These are phyloP conservation scores for Branchipolynoe longqiensis DNA, from an alignment of 2,888 invertebrate genomes.

Conservation along the genomic window DNA sequence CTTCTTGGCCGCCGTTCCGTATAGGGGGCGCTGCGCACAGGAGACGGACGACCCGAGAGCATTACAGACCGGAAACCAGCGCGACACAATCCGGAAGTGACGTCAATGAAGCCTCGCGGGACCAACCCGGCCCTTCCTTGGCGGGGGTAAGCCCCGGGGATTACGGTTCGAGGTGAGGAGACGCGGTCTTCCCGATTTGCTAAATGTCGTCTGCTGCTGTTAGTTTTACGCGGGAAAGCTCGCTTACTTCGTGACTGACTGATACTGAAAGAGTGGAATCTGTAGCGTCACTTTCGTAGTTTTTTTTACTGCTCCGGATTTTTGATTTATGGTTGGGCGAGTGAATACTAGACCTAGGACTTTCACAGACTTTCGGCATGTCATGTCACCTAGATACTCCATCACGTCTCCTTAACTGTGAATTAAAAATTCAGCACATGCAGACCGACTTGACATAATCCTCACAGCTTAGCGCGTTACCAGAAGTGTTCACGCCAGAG, in stretches of 20 bases:
- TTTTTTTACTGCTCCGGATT: too few species aligned
- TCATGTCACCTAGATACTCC: too few species aligned
- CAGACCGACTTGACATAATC: not conserved
- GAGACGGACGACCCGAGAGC: conserved; percentile 33
- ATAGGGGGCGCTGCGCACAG: not conserved
- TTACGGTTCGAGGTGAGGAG: conserved; percentile 17
- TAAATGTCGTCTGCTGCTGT: conserved; percentile 27
- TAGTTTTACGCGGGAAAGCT: conserved; percentile 27
- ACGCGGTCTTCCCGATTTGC: conserved; percentile 6
- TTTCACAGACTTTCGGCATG: too few species aligned
- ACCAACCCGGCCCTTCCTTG: not conserved
- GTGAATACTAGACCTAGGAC: too few species aligned
- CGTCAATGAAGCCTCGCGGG: conserved; percentile 9
- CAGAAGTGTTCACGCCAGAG: not conserved
- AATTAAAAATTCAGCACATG: not conserved
- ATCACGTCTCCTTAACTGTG: too few species aligned
- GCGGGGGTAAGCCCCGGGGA: not conserved
- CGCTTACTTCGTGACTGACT: too few species aligned
- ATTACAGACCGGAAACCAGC: conserved; percentile 17
- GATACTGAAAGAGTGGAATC: too few species aligned
- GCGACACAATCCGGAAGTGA: conserved; percentile 3
- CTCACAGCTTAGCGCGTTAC: not conserved
- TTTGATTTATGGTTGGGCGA: too few species aligned
- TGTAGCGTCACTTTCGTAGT: too few species aligned
- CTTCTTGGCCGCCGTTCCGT: conserved; percentile 1